Percentiles rank a stretch among this genome's conserved stretches.
Conservation (phyloP, 2,888 invertebrate species). For the Lathronympha strigana region DNA sequence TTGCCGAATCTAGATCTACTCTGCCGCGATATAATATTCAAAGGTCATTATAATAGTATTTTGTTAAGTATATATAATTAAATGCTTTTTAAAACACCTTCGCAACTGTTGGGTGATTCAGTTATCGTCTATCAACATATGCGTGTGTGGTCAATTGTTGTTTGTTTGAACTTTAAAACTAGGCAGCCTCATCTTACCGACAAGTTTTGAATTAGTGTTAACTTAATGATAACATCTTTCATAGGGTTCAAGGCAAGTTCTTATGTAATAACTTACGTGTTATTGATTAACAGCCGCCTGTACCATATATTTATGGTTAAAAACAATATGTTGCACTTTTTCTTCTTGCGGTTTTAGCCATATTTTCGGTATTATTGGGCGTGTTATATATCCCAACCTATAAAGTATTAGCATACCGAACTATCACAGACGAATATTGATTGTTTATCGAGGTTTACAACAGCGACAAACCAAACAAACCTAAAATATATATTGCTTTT, state of each 20-base stretch:
- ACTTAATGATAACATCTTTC: constrained; percentile 48
- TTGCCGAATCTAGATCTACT: constrained; percentile 34
- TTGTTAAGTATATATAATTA: constrained; percentile 10
- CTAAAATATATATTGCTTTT: no score
- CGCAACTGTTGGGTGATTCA: not conserved
- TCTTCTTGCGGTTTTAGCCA: not conserved
- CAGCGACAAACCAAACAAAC: not conserved
- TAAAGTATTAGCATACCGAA: not conserved
- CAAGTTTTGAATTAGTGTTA: constrained; percentile 32
- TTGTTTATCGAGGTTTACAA: not conserved
- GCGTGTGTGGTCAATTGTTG: constrained; percentile 7
- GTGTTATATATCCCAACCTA: not conserved
- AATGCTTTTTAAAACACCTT: constrained; percentile 4
- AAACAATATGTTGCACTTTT: not conserved
- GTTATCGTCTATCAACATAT: not conserved
- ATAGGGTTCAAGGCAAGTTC: constrained; percentile 56
- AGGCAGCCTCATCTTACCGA: constrained; percentile 15
- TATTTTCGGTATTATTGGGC: constrained; percentile 2
- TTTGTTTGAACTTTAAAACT: constrained; percentile 31
- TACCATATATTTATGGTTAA: not conserved
- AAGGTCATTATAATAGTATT: constrained; percentile 28
- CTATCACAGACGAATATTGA: not conserved
- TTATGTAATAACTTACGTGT: constrained; percentile 50
- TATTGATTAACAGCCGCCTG: not conserved
- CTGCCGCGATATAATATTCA: constrained; percentile 21